These are phyloP conservation scores for Troglohyphantes excavatus DNA, from an alignment of 2,888 invertebrate genomes.

Conservation along the genomic window DNA sequence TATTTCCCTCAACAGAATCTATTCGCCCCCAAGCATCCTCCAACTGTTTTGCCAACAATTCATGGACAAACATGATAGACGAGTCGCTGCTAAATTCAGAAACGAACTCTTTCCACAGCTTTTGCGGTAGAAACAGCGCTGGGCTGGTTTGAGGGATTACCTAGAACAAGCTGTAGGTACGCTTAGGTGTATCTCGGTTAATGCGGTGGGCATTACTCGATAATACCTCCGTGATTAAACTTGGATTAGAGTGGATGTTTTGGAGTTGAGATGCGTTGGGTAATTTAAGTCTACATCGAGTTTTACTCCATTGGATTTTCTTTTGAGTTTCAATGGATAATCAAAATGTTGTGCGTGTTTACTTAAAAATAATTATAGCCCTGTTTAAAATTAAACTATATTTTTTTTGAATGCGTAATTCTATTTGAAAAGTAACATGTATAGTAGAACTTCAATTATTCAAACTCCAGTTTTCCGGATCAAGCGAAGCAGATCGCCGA, in stretches of 20 bases:
- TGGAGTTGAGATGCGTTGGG: not conserved
- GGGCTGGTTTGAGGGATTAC: constrained; percentile 21
- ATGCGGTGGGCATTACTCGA: constrained; percentile 41
- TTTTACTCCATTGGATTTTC: constrained; percentile 4
- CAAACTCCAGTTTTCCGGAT: no score
- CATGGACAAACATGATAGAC: constrained; percentile 29
- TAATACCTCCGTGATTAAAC: constrained; percentile 61
- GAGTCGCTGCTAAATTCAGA: constrained; percentile 50
- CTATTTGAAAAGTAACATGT: no score
- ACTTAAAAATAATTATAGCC: no score
- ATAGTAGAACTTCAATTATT: no score
- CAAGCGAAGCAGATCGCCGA: no score
- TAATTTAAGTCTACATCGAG: not conserved
- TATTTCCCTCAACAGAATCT: constrained; percentile 45
- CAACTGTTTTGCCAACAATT: constrained; percentile 32
- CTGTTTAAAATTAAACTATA: no score
- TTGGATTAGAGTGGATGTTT: constrained; percentile 45
- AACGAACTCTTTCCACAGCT: constrained; percentile 43
- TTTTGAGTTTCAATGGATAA: not conserved
- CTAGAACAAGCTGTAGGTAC: constrained; percentile 6
- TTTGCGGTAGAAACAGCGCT: not conserved
- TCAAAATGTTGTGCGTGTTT: not conserved
- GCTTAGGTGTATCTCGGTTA: constrained; percentile 41
- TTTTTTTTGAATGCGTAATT: no score
- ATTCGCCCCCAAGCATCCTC: constrained; percentile 19